Conservation (phyloP, 2,888 invertebrate species). For the Noctua janthina region DNA sequence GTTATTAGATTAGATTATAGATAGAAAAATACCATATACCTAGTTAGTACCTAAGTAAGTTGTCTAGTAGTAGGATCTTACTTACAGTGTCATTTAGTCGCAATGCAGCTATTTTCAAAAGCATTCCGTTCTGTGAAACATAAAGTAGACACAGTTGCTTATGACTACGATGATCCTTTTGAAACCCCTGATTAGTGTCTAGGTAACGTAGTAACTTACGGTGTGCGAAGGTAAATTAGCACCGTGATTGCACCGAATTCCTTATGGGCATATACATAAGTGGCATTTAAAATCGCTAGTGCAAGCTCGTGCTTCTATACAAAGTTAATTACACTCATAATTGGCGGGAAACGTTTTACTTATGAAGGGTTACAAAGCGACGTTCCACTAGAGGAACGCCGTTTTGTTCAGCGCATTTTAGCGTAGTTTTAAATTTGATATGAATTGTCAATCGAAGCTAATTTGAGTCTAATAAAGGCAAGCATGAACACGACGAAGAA, state of each 20-base stretch:
- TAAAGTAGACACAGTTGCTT: neutral
- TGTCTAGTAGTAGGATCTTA: neutral
- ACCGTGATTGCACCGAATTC: slow-evolving; percentile 4
- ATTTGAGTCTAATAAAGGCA: neutral
- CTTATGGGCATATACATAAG: neutral
- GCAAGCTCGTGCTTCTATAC: slow-evolving; percentile 9
- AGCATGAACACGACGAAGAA: neutral
- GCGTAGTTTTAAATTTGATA: neutral
- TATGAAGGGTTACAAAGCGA: neutral
- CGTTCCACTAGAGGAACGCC: neutral
- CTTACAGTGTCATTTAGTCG: neutral
- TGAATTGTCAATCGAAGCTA: neutral
- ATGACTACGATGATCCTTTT: neutral
- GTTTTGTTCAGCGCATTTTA: slow-evolving; percentile 7
- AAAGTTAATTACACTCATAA: slow-evolving; percentile 31
- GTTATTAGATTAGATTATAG: neutral
- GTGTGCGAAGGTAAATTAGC: slow-evolving; percentile 1
- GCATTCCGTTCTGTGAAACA: neutral
- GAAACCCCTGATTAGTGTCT: neutral
- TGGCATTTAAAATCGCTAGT: neutral
- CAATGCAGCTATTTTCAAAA: slow-evolving; percentile 12
- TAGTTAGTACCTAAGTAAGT: neutral
- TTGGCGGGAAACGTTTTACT: slow-evolving; percentile 18
- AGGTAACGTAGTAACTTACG: slow-evolving; percentile 4
- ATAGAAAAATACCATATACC: neutral